phyloP scores from a whole-genome alignment of 2,797 vertebrate genomes.

The Streptopelia turtur region DNA sequence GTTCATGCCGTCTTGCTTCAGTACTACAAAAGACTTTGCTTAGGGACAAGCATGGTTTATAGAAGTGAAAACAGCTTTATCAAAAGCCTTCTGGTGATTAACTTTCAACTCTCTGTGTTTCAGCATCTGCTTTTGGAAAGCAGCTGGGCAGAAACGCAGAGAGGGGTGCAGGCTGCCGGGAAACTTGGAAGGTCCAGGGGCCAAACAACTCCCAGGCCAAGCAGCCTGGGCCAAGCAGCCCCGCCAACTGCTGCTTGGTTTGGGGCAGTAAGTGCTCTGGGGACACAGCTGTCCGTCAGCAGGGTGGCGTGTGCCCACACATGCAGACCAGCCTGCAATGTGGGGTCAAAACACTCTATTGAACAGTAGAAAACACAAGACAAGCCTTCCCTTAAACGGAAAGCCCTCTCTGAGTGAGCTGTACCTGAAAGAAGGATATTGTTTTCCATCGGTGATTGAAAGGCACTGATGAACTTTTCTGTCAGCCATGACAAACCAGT shows the following conservation, averaged over 20 bases:
- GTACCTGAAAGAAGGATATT: neutral
- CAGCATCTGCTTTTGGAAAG: neutral
- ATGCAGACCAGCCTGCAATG: neutral
- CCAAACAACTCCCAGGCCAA: neutral
- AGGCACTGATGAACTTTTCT: neutral
- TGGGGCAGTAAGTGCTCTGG: no score
- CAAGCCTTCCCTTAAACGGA: neutral
- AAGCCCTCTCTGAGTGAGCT: neutral
- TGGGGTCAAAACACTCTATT: neutral
- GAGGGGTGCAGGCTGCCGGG: fast-evolving
- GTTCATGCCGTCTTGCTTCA: neutral
- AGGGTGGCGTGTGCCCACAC: fast-evolving
- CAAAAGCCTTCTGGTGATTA: neutral
- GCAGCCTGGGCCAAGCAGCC: neutral
- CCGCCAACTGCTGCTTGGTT: neutral
- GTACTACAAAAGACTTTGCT: neutral
- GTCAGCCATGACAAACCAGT: neutral
- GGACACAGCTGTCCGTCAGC: neutral
- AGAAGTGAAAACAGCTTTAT: neutral
- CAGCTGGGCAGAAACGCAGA: neutral
- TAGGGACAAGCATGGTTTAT: neutral
- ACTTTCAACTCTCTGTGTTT: neutral
- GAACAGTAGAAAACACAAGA: neutral
- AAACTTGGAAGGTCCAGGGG: neutral
- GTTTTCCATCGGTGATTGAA: neutral